Conservation (phyloP, 2,113 vertebrate genomes). For the Neodon shergylaensis region DNA sequence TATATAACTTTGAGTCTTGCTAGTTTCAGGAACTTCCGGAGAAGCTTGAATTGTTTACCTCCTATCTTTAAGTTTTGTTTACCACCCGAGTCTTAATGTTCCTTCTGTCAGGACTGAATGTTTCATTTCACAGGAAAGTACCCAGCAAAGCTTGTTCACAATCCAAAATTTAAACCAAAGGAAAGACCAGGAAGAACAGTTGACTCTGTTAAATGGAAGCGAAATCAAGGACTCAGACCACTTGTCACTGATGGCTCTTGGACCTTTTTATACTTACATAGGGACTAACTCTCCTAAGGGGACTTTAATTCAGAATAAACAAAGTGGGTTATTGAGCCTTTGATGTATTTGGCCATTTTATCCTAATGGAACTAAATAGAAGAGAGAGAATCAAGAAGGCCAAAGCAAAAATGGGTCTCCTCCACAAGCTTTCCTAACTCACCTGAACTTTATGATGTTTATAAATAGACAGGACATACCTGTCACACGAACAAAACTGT, state of each 20-base stretch:
- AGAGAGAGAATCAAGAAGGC: neutral
- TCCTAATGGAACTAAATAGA: neutral
- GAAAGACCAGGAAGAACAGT: neutral
- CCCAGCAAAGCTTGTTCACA: neutral
- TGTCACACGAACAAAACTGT: neutral
- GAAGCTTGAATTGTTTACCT: neutral
- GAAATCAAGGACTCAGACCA: constrained; percentile 36
- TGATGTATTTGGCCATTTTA: neutral
- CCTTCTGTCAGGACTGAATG: neutral
- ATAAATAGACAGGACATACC: neutral
- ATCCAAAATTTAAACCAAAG: constrained; percentile 14
- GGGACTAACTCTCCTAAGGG: neutral
- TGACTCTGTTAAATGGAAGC: constrained; percentile 26
- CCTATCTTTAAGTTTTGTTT: neutral
- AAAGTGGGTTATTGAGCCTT: neutral
- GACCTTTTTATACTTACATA: neutral
- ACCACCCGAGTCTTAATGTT: neutral
- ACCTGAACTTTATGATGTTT: neutral
- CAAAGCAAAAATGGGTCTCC: neutral
- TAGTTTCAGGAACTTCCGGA: neutral
- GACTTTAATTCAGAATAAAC: neutral
- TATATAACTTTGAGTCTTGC: neutral
- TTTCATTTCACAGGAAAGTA: neutral
- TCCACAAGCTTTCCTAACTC: neutral
- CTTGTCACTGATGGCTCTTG: neutral